Conservation (phyloP, 2,113 vertebrate species). For the Lampris incognitus region DNA sequence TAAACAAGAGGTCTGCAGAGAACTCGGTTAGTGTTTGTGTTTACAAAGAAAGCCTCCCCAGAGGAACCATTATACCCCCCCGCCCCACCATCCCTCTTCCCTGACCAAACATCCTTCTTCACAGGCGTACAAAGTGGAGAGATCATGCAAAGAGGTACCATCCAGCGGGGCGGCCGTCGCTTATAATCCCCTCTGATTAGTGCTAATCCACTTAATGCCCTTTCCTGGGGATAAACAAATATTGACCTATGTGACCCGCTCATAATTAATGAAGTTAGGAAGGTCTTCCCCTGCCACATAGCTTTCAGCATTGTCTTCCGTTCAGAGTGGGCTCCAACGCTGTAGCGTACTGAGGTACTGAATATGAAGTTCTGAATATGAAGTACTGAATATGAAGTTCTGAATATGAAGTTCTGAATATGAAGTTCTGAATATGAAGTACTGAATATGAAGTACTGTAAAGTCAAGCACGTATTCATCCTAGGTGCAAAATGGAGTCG, state of each 20-base stretch:
- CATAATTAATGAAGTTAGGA: constrained; percentile 71
- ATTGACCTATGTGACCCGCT: constrained; percentile 67
- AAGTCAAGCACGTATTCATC: no score
- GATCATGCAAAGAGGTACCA: constrained; percentile 56
- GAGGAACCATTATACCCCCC: constrained; percentile 60
- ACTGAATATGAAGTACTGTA: no score
- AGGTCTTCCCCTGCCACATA: constrained; percentile 6
- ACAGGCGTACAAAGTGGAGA: constrained; percentile 51
- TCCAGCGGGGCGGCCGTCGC: constrained; percentile 65
- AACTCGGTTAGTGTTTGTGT: constrained; percentile 65
- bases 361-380: neutral
- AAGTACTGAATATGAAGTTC: no score
- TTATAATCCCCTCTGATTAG: constrained; percentile 75
- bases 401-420: neutral
- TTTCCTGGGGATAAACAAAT: constrained; percentile 76
- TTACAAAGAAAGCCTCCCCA: constrained; percentile 69
- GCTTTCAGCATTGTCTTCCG: constrained; percentile 13
- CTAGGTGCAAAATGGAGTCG: no score
- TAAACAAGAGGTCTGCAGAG: constrained; percentile 61
- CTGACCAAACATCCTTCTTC: constrained; percentile 75
- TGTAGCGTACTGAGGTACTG: neutral
- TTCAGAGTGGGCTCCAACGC: neutral
- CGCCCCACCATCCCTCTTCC: constrained; percentile 44
- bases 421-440: neutral
- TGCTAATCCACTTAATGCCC: constrained; percentile 70